Conservation (phyloP, 2,888 invertebrate genomes). For the Hyles lineata region DNA sequence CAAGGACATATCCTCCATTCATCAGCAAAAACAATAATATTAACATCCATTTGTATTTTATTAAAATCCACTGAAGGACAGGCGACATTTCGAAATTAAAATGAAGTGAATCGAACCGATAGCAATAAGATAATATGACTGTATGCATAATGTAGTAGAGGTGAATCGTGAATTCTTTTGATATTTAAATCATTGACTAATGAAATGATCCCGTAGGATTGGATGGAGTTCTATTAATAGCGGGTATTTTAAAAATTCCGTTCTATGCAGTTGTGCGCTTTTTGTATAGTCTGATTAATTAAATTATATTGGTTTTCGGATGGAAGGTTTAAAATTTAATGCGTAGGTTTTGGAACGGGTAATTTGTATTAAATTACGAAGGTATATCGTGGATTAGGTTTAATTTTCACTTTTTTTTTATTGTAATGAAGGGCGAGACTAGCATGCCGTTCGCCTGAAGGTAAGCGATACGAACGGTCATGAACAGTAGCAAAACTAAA, state of each 20-base stretch:
- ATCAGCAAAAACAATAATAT: too few relatives aligned
- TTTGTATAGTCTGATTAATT: background rate
- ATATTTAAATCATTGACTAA: slow-evolving; percentile 68
- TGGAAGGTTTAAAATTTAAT: background rate
- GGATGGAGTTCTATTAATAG: background rate
- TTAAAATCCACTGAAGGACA: background rate
- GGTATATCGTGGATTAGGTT: too few relatives aligned
- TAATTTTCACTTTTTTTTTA: too few relatives aligned
- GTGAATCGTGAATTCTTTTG: slow-evolving; percentile 64
- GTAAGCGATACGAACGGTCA: too few relatives aligned
- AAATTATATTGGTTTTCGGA: background rate
- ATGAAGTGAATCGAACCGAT: slow-evolving; percentile 28
- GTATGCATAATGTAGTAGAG: slow-evolving; percentile 45
- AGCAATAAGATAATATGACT: slow-evolving; percentile 34
- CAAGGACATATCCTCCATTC: too few relatives aligned
- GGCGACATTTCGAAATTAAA: slow-evolving; percentile 19
- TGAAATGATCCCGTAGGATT: slow-evolving; percentile 50
- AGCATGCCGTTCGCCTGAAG: too few relatives aligned
- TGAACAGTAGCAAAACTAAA: too few relatives aligned
- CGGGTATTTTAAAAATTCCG: background rate
- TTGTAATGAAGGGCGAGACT: too few relatives aligned
- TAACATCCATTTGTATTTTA: too few relatives aligned
- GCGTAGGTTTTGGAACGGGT: background rate
- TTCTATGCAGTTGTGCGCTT: background rate
- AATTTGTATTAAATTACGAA: background rate